A percentile compares a stretch with the other conserved stretches of the same genome.
Evolutionary conservation across 2,797 vertebrate genomes (phyloP).

Genomic region (Epinephelus awoara): DNA sequence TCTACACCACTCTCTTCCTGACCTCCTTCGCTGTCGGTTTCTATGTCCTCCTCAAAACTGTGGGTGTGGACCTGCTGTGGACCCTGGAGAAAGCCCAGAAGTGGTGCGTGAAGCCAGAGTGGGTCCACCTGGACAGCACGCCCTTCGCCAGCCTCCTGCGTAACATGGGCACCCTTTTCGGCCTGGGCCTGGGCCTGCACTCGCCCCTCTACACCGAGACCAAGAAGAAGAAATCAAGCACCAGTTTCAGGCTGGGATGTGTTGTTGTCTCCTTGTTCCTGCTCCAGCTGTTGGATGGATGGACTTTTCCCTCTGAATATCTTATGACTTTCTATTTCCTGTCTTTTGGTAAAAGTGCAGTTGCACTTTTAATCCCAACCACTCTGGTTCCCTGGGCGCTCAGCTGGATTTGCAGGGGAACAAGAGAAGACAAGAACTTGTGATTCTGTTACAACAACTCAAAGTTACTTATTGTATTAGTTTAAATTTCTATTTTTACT

Average conservation of each 20-base stretch:
- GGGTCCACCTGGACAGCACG: conserved; percentile 92
- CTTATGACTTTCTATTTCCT: conserved; percentile 81
- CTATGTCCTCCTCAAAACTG: conserved; percentile 87
- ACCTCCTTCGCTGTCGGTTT: conserved; percentile 90
- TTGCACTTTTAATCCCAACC: conserved; percentile 88
- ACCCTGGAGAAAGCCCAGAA: conserved; percentile 90
- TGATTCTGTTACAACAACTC: conserved; percentile 37
- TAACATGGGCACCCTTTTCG: conserved; percentile 92
- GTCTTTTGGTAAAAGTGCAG: conserved; percentile 84
- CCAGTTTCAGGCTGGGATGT: conserved; percentile 69
- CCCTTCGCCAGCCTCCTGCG: conserved; percentile 94
- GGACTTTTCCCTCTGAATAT: conserved; percentile 81
- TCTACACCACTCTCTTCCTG: conserved; percentile 86
- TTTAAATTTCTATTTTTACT: conserved; percentile 14
- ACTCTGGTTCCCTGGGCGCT: conserved; percentile 81
- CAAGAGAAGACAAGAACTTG: conserved; percentile 50
- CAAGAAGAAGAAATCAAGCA: conserved; percentile 62
- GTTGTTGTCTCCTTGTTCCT: conserved; percentile 76
- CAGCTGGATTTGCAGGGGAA: conserved; percentile 37
- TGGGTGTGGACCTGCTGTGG: conserved; percentile 94
- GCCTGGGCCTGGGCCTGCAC: conserved; percentile 92
- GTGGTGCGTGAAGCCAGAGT: conserved; percentile 89
- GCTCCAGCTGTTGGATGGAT: conserved; percentile 82
- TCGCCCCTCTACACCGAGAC: conserved; percentile 81
- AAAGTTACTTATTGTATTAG: neutral